These are phyloP conservation scores for Ovis aries DNA, from an alignment of 2,113 vertebrate species.

Conservation along the genomic window DNA sequence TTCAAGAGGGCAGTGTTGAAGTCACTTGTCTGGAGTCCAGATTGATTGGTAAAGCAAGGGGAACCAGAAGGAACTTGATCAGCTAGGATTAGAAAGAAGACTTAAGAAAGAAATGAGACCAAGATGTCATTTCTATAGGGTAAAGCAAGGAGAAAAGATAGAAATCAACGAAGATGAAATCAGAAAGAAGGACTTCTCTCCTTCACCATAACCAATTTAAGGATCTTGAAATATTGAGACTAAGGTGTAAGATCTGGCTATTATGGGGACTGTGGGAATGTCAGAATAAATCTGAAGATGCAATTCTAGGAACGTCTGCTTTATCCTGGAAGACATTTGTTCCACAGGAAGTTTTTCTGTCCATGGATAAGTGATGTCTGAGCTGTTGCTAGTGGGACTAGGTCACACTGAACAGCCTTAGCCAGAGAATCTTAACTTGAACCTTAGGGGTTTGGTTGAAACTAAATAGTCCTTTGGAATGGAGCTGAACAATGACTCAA, in stretches of 20 bases:
- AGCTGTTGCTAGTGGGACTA: background rate
- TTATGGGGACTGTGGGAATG: background rate
- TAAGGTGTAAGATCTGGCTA: background rate
- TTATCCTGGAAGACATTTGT: background rate
- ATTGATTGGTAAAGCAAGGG: background rate
- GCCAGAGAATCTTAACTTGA: background rate
- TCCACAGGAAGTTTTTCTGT: background rate
- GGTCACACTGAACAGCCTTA: background rate
- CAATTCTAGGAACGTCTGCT: background rate
- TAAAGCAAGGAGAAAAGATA: background rate
- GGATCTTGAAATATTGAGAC: background rate
- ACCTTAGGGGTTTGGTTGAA: background rate
- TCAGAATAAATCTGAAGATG: background rate
- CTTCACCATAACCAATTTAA: background rate
- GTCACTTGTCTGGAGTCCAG: background rate
- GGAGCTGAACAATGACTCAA: conserved; percentile 39
- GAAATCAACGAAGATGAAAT: background rate
- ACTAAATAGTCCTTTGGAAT: conserved; percentile 1
- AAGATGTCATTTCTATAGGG: background rate
- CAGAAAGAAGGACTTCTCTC: background rate
- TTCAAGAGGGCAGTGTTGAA: background rate
- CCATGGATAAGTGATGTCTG: background rate
- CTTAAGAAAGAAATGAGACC: background rate
- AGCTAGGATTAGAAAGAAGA: background rate
- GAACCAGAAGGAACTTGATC: background rate